Percentiles rank a stretch among this genome's conserved stretches.
Conservation (phyloP, 92 coral and sea anemone species). For the Epizoanthus scotinus region DNA sequence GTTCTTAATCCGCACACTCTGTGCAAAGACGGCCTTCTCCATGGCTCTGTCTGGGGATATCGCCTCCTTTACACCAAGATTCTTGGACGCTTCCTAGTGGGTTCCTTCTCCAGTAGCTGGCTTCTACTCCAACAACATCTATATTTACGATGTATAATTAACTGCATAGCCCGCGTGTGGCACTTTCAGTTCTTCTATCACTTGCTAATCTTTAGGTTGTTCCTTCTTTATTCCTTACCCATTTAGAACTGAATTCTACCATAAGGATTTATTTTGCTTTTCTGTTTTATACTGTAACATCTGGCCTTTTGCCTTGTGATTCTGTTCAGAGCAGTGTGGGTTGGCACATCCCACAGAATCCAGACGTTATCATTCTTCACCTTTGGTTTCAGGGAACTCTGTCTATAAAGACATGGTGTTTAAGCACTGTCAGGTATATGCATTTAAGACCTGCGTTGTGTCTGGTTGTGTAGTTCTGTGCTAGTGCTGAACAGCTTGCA, state of each 20-base stretch:
- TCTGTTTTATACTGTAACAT: not conserved
- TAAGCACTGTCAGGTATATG: too few relatives aligned
- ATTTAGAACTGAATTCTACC: not conserved
- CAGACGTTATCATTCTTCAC: not conserved
- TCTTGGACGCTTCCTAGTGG: too few relatives aligned
- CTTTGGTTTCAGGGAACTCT: not conserved
- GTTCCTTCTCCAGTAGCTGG: not conserved
- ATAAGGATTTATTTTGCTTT: not conserved
- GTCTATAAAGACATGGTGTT: too few relatives aligned
- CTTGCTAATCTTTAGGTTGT: not conserved
- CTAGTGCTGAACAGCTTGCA: too few relatives aligned
- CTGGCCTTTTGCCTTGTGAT: conserved; percentile 15
- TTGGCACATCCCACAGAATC: not conserved
- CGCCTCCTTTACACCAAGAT: not conserved
- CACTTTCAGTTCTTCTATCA: not conserved
- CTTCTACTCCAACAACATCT: not conserved
- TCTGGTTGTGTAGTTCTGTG: too few relatives aligned
- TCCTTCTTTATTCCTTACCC: not conserved
- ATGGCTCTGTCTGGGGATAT: not conserved
- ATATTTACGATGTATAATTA: not conserved
- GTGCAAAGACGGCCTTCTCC: not conserved
- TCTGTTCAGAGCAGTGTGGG: conserved; percentile 7
- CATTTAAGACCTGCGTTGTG: too few relatives aligned
- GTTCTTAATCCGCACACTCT: too few relatives aligned
- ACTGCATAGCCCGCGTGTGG: not conserved